phyloP scores from a whole-genome alignment of 2,113 vertebrate genomes.

The Phocoena sinus region DNA sequence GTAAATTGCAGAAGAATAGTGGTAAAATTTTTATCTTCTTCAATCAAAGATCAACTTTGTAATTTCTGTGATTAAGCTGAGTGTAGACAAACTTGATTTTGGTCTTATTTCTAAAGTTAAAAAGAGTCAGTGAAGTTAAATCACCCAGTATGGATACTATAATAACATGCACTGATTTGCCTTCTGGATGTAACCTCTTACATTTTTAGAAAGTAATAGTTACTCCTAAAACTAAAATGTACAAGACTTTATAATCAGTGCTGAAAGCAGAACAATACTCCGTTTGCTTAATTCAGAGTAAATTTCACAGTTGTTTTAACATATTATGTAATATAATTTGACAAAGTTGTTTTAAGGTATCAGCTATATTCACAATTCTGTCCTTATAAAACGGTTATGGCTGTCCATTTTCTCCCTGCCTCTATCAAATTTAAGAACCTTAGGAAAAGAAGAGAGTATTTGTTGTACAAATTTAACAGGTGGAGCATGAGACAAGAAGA shows the following conservation, averaged over 20 bases:
- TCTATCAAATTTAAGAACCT: background rate
- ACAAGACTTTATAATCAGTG: background rate
- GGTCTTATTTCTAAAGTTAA: conserved; percentile 1
- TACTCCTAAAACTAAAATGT: conserved; percentile 11
- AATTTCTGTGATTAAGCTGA: conserved; percentile 22
- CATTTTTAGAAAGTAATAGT: conserved; percentile 26
- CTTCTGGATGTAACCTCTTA: background rate
- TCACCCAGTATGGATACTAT: background rate
- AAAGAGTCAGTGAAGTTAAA: conserved; percentile 20
- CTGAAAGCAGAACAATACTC: conserved; percentile 1
- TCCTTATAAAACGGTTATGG: background rate
- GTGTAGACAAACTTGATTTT: conserved; percentile 15
- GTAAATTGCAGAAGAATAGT: background rate
- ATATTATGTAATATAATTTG: background rate
- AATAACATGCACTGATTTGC: conserved; percentile 7
- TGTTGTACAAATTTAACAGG: background rate
- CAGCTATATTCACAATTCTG: background rate
- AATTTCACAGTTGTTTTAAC: conserved; percentile 4
- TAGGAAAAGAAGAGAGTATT: background rate
- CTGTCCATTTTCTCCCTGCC: background rate
- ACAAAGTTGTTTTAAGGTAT: background rate
- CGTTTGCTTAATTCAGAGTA: background rate
- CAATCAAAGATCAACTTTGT: background rate
- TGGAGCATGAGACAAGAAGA: background rate
- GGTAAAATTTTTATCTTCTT: background rate